Evolutionary conservation across 2,888 invertebrate genomes (phyloP).

Genomic region (Cryptosula pallasiana): DNA sequence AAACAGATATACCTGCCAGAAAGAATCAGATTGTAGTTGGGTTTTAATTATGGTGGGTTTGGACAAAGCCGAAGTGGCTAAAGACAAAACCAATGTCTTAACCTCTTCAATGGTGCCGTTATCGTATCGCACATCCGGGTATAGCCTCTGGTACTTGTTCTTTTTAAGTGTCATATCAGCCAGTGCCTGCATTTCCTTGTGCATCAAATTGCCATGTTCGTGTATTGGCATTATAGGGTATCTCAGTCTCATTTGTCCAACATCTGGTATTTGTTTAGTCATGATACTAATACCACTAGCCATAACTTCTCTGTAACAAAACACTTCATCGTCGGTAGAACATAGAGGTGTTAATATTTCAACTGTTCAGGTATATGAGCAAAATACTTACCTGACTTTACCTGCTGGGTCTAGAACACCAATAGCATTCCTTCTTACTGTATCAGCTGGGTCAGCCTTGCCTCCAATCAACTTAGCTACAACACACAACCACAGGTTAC

Average conservation of each 20-base stretch:
- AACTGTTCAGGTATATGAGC: too few relatives aligned
- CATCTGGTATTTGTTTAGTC: slow-evolving; percentile 31
- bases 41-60: too few relatives aligned
- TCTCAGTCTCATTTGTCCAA: slow-evolving; percentile 35
- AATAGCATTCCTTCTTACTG: slow-evolving; percentile 1
- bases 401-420: slow-evolving; percentile 12
- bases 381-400: neutral
- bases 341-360: too few relatives aligned
- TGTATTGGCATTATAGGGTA: slow-evolving; percentile 40
- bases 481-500: too few relatives aligned
- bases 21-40: too few relatives aligned
- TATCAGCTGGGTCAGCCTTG: slow-evolving; percentile 10
- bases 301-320: neutral
- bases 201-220: slow-evolving; percentile 33
- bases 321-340: too few relatives aligned
- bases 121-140: neutral
- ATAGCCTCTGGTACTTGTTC: neutral
- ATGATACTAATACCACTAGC: slow-evolving; percentile 14
- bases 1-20: slow-evolving; percentile 3
- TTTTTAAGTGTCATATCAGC: slow-evolving; percentile 18
- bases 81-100: too few relatives aligned
- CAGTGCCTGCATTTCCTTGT: slow-evolving; percentile 34
- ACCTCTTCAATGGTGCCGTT: slow-evolving; percentile 18
- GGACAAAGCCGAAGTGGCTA: too few relatives aligned
- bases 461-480: neutral